Conservation (phyloP, 2,888 invertebrate genomes). For the Drosophila algonquin region DNA sequence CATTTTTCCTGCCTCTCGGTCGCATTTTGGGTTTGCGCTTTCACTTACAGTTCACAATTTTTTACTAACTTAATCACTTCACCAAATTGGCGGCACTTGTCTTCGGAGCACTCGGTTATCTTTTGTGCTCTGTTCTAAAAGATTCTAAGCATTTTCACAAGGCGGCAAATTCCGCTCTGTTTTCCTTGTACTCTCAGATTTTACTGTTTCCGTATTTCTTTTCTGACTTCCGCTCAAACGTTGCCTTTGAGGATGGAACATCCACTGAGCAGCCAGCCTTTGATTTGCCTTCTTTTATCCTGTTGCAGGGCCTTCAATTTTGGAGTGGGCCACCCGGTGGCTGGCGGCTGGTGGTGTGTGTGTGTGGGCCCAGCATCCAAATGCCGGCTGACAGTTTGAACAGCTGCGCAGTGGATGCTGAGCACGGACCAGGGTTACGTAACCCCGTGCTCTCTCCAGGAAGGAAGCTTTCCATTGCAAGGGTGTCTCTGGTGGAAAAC, state of each 20-base stretch:
- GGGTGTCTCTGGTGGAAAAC: slow-evolving; percentile 20
- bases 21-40: slow-evolving; percentile 45
- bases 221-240: slow-evolving; percentile 10
- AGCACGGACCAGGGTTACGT: slow-evolving; percentile 3
- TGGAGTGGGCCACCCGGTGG: background rate
- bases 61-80: background rate
- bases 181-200: slow-evolving; percentile 1
- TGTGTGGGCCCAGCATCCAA: slow-evolving; percentile 55
- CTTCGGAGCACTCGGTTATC: background rate
- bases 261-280: slow-evolving; percentile 55
- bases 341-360: slow-evolving; percentile 6
- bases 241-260: slow-evolving; percentile 52
- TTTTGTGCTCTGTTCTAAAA: background rate
- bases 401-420: slow-evolving; percentile 56
- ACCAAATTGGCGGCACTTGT: background rate
- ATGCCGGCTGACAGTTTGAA: slow-evolving; percentile 71
- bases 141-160: slow-evolving; percentile 19
- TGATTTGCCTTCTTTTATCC: slow-evolving; percentile 62
- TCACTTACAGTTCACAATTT: slow-evolving; percentile 12
- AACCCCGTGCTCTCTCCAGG: background rate
- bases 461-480: slow-evolving; percentile 20
- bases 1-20: slow-evolving; percentile 15
- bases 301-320: slow-evolving; percentile 54
- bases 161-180: slow-evolving; percentile 28
- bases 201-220: background rate